Evolutionary conservation across 2,797 vertebrate species (phyloP).

Genomic region (Gambelia wislizenii): DNA sequence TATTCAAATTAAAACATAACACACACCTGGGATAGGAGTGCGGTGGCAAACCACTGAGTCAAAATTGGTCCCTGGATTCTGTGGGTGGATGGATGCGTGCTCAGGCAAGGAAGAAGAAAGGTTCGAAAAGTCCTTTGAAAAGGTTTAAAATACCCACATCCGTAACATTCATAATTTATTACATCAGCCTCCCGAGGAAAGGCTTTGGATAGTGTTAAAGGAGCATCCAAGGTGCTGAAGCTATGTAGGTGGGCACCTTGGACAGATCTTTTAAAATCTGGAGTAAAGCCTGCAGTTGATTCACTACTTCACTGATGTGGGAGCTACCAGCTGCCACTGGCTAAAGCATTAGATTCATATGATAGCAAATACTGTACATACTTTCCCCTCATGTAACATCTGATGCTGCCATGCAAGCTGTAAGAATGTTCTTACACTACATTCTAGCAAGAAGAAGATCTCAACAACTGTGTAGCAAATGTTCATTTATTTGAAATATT

Average conservation of each 20-base stretch:
- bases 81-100: background rate
- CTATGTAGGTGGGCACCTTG: no score
- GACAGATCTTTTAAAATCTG: no score
- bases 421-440: background rate
- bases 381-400: background rate
- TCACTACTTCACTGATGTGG: no score
- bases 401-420: background rate
- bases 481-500: background rate
- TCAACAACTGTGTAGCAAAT: background rate
- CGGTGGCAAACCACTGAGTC: background rate
- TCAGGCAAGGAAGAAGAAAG: background rate
- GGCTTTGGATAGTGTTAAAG: no score
- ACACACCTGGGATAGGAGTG: background rate
- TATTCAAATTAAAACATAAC: background rate
- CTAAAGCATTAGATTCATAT: background rate
- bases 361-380: background rate
- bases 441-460: background rate
- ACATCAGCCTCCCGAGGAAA: background rate
- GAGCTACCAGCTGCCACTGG: background rate
- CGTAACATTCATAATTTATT: background rate
- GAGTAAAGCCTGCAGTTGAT: no score
- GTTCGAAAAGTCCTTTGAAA: background rate
- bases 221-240: no score
- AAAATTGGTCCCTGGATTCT: background rate
- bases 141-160: no score